Evolutionary conservation across 2,113 vertebrate species (phyloP).

Genomic region (Casuarius casuarius): DNA sequence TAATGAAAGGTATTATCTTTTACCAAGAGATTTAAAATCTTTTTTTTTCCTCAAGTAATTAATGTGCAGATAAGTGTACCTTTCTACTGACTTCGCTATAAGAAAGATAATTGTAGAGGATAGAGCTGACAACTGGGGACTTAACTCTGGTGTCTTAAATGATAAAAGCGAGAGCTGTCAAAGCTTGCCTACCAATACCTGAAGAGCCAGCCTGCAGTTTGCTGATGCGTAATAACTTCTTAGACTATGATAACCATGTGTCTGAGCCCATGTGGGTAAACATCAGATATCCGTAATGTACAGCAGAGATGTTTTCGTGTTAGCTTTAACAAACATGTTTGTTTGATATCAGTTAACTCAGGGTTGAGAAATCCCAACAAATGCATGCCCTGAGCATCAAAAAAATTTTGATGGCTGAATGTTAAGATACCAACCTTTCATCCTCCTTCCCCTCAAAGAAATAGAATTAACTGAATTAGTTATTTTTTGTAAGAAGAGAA

Average conservation of each 20-base stretch:
- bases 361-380: background rate
- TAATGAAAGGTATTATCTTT: background rate
- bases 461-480: background rate
- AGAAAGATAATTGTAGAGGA: background rate
- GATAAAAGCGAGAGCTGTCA: background rate
- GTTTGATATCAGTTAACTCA: background rate
- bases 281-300: background rate
- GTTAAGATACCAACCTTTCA: background rate
- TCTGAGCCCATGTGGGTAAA: background rate
- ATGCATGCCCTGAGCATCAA: background rate
- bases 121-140: background rate
- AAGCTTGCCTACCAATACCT: background rate
- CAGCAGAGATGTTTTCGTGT: background rate
- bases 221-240: background rate
- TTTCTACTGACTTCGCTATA: background rate
- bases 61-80: background rate
- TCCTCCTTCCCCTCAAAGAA: background rate
- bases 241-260: background rate
- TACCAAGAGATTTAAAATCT: background rate
- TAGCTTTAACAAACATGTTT: background rate
- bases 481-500: background rate
- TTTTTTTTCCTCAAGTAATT: background rate
- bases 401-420: background rate
- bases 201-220: background rate
- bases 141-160: background rate